Evolutionary conservation across 2,113 vertebrate genomes (phyloP).

Genomic region (Hiodon alosoides): DNA sequence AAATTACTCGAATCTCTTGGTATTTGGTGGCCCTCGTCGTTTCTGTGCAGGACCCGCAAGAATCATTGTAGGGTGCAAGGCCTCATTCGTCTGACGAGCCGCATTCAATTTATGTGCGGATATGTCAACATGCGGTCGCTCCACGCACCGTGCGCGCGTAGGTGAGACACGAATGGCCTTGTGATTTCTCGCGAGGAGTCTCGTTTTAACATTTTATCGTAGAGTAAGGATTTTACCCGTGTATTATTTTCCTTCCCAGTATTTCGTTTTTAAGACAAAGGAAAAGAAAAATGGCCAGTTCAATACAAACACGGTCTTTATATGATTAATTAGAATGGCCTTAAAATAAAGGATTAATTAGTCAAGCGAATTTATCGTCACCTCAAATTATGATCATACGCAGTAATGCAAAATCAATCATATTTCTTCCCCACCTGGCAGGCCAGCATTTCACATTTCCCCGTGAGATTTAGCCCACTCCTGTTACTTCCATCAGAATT

Average conservation of each 20-base stretch:
- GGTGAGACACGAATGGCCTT: neutral
- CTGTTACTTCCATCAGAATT: conserved; percentile 9
- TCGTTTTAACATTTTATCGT: too few relatives aligned
- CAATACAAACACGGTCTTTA: too few relatives aligned
- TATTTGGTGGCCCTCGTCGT: neutral
- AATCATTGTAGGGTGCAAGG: neutral
- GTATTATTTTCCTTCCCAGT: too few relatives aligned
- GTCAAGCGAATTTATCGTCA: too few relatives aligned
- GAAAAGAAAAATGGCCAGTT: too few relatives aligned
- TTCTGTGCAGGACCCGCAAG: neutral
- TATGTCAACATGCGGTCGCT: neutral
- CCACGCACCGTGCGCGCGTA: neutral
- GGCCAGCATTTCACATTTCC: neutral
- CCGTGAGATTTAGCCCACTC: neutral
- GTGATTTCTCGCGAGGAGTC: neutral
- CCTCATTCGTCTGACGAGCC: neutral
- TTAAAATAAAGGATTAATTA: too few relatives aligned
- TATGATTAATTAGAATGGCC: too few relatives aligned
- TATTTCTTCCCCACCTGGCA: neutral
- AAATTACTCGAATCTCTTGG: neutral
- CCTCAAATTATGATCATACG: too few relatives aligned
- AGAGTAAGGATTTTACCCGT: too few relatives aligned
- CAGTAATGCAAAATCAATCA: neutral
- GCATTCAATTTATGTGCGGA: neutral
- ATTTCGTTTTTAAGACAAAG: too few relatives aligned